Conservation (phyloP, 1,140 invertebrate genomes). For the Schlechtendalia chinensis region DNA sequence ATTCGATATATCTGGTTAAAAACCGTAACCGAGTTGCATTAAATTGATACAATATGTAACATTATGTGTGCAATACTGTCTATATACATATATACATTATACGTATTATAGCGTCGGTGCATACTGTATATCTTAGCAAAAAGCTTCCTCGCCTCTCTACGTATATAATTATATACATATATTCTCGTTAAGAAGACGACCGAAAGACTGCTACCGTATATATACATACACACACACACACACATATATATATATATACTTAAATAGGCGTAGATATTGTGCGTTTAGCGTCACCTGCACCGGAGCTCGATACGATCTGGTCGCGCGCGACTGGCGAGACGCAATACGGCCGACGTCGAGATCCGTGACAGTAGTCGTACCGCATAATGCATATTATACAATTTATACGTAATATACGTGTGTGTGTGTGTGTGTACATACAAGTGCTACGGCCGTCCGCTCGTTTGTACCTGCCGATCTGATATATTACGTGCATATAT, state of each 20-base stretch:
- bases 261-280: background rate
- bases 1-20: no score
- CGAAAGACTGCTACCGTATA: background rate
- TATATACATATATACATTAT: no score
- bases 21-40: no score
- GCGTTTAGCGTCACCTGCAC: background rate
- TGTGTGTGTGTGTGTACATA: no score
- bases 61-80: no score
- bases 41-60: no score
- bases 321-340: no score
- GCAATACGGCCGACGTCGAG: background rate
- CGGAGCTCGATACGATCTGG: background rate
- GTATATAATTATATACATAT: no score
- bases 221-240: background rate
- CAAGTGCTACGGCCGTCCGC: background rate
- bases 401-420: no score
- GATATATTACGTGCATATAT: background rate
- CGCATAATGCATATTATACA: background rate
- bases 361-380: constrained; percentile 5
- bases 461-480: background rate
- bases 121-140: background rate
- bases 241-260: background rate
- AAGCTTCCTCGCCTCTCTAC: background rate
- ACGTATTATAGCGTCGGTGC: no score
- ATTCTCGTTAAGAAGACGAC: background rate